Evolutionary conservation across 2,888 invertebrate genomes (phyloP).

Genomic region (Apamea monoglypha): DNA sequence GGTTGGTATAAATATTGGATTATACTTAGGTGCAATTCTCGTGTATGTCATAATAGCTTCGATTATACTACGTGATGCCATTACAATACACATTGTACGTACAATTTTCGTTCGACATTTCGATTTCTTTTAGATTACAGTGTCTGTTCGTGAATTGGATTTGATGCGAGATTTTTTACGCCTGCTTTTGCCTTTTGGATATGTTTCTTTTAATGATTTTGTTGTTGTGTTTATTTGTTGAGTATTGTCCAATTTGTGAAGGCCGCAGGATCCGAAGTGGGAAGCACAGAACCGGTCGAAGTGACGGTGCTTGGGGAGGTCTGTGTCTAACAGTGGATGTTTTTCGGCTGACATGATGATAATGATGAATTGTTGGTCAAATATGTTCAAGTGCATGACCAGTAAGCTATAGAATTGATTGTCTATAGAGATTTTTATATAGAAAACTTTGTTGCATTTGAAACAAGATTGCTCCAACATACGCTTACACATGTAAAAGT

Average conservation of each 20-base stretch:
- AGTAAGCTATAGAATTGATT: neutral
- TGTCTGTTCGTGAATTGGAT: conserved; percentile 82
- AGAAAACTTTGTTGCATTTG: conserved; percentile 5
- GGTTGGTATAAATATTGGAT: conserved; percentile 89
- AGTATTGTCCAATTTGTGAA: conserved; percentile 30
- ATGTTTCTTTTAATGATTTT: conserved; percentile 63
- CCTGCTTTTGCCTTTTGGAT: conserved; percentile 77
- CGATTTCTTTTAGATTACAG: conserved; percentile 87
- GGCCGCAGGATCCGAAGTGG: neutral
- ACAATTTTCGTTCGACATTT: conserved; percentile 82
- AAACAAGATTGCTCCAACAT: conserved; percentile 38
- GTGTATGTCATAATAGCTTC: conserved; percentile 89
- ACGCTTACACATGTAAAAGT: conserved; percentile 47
- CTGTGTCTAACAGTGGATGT: neutral
- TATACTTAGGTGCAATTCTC: conserved; percentile 89
- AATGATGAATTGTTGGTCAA: conserved; percentile 12
- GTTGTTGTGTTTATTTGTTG: conserved; percentile 64
- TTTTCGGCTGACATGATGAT: neutral
- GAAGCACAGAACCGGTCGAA: neutral
- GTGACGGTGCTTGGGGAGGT: neutral
- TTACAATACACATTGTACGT: conserved; percentile 84
- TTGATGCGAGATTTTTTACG: conserved; percentile 81
- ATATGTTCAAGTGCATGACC: conserved; percentile 27
- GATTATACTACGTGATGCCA: conserved; percentile 90
- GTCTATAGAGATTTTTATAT: neutral